Conservation (phyloP, 2,113 vertebrate genomes). For the Leptosomus discolor region DNA sequence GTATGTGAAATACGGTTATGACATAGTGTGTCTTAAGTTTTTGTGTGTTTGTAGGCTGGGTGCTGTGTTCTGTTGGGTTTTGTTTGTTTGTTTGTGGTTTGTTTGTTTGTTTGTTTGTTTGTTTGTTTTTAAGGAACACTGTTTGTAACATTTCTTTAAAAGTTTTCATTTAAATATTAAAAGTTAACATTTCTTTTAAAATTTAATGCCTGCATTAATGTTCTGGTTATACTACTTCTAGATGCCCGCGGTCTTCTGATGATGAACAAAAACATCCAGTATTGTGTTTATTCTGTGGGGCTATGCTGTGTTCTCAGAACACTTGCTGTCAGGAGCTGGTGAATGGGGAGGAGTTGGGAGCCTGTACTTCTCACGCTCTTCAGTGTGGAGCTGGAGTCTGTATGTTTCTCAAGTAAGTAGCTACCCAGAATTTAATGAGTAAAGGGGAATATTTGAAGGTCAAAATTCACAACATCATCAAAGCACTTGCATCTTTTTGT, state of each 20-base stretch:
- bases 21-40: not conserved
- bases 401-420: conserved; percentile 91
- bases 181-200: not conserved
- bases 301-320: conserved; percentile 93
- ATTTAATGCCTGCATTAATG: not conserved
- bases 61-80: no score
- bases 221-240: conserved; percentile 47
- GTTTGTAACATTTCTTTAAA: not conserved
- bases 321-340: conserved; percentile 89
- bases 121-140: not conserved
- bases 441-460: not conserved
- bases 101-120: not conserved
- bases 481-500: not conserved
- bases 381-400: conserved; percentile 93
- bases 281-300: conserved; percentile 93
- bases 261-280: conserved; percentile 93
- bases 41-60: not conserved
- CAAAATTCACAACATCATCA: not conserved
- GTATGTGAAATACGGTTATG: not conserved
- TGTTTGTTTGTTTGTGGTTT: no score
- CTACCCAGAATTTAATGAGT: not conserved
- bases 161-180: no score
- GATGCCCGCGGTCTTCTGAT: conserved; percentile 90
- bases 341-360: conserved; percentile 90
- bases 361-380: conserved; percentile 91